Evolutionary conservation across 2,888 invertebrate genomes (phyloP).

Genomic region (Acleris emargana): DNA sequence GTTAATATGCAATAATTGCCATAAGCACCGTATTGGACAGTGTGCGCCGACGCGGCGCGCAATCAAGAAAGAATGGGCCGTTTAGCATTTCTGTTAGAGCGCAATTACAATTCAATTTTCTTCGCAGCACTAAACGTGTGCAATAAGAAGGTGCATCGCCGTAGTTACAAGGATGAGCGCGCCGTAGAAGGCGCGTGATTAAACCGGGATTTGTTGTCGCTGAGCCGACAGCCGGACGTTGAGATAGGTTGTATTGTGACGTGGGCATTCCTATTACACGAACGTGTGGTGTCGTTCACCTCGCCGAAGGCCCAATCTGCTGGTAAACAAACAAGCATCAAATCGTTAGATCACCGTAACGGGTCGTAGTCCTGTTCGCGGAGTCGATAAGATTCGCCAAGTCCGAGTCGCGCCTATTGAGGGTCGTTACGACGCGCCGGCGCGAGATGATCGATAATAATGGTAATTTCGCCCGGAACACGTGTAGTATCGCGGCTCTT

Average conservation of each 20-base stretch:
- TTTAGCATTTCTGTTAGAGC: constrained; percentile 65
- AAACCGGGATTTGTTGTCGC: constrained; percentile 55
- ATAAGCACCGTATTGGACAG: constrained; percentile 49
- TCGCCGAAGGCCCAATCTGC: constrained; percentile 37
- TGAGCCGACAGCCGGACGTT: constrained; percentile 45
- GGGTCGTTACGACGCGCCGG: constrained; percentile 76
- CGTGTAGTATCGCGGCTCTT: constrained; percentile 76
- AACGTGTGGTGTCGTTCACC: constrained; percentile 42
- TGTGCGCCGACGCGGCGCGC: constrained; percentile 51
- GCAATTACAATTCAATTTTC: constrained; percentile 78
- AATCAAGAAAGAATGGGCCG: constrained; percentile 67
- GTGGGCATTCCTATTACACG: constrained; percentile 27
- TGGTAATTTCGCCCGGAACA: constrained; percentile 79
- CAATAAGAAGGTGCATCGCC: constrained; percentile 48
- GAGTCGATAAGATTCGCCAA: constrained; percentile 66
- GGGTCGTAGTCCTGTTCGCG: constrained; percentile 52
- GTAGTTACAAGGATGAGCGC: constrained; percentile 45
- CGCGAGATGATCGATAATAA: constrained; percentile 83
- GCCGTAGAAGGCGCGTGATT: constrained; percentile 49
- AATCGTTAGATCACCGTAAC: constrained; percentile 62
- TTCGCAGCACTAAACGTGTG: constrained; percentile 59
- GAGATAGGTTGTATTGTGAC: constrained; percentile 44
- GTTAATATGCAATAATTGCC: constrained; percentile 75
- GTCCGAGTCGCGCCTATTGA: constrained; percentile 68
- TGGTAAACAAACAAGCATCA: constrained; percentile 60